Evolutionary conservation across 2,113 vertebrate genomes (phyloP).

Genomic region (Bettongia penicillata): DNA sequence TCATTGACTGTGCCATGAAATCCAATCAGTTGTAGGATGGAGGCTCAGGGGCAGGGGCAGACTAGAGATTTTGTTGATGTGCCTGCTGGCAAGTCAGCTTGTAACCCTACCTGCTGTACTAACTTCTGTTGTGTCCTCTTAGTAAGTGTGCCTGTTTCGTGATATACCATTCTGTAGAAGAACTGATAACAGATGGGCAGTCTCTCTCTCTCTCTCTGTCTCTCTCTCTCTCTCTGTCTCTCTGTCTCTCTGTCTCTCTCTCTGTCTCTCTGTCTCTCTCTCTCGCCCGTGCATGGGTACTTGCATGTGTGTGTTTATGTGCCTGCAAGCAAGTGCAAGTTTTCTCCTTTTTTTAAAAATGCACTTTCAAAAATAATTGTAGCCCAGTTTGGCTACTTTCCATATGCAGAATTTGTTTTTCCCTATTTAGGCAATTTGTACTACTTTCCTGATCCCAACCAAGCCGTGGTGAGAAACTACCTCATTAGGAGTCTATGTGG

Average conservation of each 20-base stretch:
- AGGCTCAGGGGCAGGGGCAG: slow-evolving; percentile 60
- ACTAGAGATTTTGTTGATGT: slow-evolving; percentile 69
- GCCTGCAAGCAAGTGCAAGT: not conserved
- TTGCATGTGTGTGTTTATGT: not conserved
- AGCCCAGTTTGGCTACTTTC: slow-evolving; percentile 51
- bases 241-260: not conserved
- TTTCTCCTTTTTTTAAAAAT: slow-evolving; percentile 15
- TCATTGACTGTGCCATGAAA: slow-evolving; percentile 48
- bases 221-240: no score
- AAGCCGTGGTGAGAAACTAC: slow-evolving; percentile 59
- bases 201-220: slow-evolving; percentile 26
- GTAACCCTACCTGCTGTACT: slow-evolving; percentile 67
- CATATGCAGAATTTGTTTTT: slow-evolving; percentile 56
- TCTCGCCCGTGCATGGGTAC: no score
- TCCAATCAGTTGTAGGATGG: slow-evolving; percentile 72
- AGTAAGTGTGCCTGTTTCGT: slow-evolving; percentile 53
- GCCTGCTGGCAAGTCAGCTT: slow-evolving; percentile 52
- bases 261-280: slow-evolving; percentile 1
- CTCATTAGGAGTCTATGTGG: slow-evolving; percentile 55
- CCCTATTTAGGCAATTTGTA: slow-evolving; percentile 51
- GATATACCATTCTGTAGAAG: slow-evolving; percentile 50
- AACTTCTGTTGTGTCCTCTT: slow-evolving; percentile 50
- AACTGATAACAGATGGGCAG: slow-evolving; percentile 67
- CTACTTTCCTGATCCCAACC: slow-evolving; percentile 48
- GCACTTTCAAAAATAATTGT: slow-evolving; percentile 59